Evolutionary conservation across 2,113 vertebrate species (phyloP).

Genomic region (Myrmophylax atrothorax): DNA sequence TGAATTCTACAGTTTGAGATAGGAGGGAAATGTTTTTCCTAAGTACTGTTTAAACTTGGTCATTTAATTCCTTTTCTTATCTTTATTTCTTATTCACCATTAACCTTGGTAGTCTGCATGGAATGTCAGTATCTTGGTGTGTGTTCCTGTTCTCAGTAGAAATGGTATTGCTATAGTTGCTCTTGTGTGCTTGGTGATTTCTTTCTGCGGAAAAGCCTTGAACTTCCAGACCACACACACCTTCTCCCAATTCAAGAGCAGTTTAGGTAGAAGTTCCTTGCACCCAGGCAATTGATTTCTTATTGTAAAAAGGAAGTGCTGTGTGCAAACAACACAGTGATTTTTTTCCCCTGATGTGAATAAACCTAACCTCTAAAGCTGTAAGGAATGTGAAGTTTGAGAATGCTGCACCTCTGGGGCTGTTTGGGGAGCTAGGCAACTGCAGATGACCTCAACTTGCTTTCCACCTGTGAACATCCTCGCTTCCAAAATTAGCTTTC

Average conservation of each 20-base stretch:
- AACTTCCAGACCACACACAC: neutral
- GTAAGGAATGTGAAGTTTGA: neutral
- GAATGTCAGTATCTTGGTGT: neutral
- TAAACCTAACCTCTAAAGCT: neutral
- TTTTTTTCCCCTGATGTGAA: rapidly evolving
- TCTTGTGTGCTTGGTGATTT: neutral
- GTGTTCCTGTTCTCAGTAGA: neutral
- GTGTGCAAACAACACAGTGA: neutral
- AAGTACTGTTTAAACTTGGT: neutral
- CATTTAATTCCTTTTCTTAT: neutral
- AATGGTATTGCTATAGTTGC: neutral
- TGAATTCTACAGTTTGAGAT: neutral
- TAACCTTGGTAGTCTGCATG: neutral
- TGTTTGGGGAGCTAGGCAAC: neutral
- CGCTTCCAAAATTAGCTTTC: neutral
- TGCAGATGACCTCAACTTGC: neutral
- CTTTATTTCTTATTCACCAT: neutral
- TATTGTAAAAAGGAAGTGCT: neutral
- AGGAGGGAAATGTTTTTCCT: neutral
- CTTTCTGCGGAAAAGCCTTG: neutral
- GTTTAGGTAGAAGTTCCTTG: neutral
- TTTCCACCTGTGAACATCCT: neutral
- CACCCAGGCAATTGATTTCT: neutral
- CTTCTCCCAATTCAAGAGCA: neutral
- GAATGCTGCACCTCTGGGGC: neutral